Evolutionary conservation across 2,888 invertebrate species (phyloP).

Genomic region (Apamea monoglypha): DNA sequence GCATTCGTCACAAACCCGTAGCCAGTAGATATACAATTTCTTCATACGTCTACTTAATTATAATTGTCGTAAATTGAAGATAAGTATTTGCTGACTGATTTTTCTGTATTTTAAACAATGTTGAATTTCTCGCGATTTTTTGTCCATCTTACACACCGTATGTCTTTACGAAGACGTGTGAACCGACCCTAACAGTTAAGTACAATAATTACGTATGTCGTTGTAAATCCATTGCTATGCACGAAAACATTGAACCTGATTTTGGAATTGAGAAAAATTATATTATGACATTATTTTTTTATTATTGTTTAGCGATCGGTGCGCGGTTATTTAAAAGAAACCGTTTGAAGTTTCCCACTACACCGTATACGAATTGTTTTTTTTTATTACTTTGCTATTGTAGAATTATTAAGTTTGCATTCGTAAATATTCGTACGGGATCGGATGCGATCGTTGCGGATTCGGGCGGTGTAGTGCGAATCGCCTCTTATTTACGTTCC

Average conservation of each 20-base stretch:
- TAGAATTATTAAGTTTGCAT: constrained; percentile 44
- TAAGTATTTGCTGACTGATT: constrained; percentile 55
- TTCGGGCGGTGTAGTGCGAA: constrained; percentile 63
- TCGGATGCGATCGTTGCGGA: constrained; percentile 30
- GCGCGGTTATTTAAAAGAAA: constrained; percentile 31
- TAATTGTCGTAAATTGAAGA: constrained; percentile 34
- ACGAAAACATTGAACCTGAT: constrained; percentile 50
- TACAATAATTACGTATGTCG: constrained; percentile 64
- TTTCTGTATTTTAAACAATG: constrained; percentile 37
- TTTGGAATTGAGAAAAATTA: constrained; percentile 61
- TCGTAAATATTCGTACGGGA: constrained; percentile 37
- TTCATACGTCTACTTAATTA: constrained; percentile 41
- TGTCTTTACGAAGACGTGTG: constrained; percentile 51
- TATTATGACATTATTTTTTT: constrained; percentile 59
- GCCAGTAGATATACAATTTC: constrained; percentile 44
- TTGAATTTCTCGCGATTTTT: constrained; percentile 21
- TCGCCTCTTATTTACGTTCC: constrained; percentile 58
- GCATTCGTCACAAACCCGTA: constrained; percentile 61
- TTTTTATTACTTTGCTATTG: constrained; percentile 50
- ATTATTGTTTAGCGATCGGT: constrained; percentile 43
- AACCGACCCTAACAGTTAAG: constrained; percentile 62
- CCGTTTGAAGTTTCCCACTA: constrained; percentile 49
- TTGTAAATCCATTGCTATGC: constrained; percentile 49
- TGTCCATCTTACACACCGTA: constrained; percentile 28
- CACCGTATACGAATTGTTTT: constrained; percentile 52